Evolutionary conservation across 35 echinoderm and acorn worm species (phyloP).

Genomic region (Eucidaris tribuloides): DNA sequence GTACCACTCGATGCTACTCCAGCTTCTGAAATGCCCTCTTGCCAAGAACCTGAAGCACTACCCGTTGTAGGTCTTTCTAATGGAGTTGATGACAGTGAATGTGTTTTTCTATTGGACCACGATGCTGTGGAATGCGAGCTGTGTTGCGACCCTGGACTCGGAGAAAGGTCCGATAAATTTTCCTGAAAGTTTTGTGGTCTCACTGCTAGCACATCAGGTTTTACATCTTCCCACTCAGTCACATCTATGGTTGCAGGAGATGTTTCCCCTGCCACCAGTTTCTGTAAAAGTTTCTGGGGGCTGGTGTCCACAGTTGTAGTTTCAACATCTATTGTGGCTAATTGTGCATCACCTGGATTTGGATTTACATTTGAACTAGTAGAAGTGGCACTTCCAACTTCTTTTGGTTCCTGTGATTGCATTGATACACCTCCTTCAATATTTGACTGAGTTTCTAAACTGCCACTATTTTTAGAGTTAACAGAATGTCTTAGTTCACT

Average conservation of each 20-base stretch:
- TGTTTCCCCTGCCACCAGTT: neutral
- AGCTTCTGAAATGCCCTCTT: neutral
- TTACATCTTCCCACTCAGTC: conserved; percentile 32
- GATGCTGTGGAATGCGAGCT: conserved; percentile 22
- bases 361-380: neutral
- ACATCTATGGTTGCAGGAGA: conserved; percentile 69
- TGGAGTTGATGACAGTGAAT: neutral
- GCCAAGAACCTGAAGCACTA: neutral
- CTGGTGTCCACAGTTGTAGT: neutral
- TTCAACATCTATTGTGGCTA: neutral
- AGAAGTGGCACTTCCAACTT: neutral
- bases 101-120: neutral
- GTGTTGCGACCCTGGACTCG: neutral
- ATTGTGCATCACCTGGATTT: neutral
- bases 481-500: too few relatives aligned
- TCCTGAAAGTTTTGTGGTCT: conserved; percentile 35
- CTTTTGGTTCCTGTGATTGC: neutral
- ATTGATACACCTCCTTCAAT: too few relatives aligned
- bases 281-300: neutral
- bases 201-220: neutral
- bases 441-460: too few relatives aligned
- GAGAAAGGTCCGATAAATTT: conserved; percentile 26
- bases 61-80: neutral
- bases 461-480: too few relatives aligned
- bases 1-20: neutral